Evolutionary conservation across 2,797 vertebrate genomes (phyloP).

Genomic region (Phalanger gymnotis): DNA sequence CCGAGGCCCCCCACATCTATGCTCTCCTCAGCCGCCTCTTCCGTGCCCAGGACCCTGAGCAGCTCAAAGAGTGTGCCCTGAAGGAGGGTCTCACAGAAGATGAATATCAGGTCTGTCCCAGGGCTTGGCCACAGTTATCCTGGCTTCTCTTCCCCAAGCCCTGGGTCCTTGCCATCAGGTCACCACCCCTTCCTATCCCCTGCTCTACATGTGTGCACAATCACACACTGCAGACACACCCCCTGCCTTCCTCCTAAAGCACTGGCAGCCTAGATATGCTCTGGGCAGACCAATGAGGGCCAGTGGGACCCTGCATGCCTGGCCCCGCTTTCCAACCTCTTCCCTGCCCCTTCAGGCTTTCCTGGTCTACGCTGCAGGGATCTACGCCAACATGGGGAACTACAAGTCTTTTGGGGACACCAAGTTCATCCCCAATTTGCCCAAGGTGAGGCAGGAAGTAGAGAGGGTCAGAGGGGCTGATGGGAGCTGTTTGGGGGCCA

Average conservation of each 20-base stretch:
- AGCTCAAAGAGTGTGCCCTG: constrained; percentile 87
- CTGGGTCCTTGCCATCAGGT: not conserved
- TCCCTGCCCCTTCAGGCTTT: constrained; percentile 85
- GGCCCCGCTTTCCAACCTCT: not conserved
- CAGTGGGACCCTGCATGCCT: rapidly evolving
- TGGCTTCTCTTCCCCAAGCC: not conserved
- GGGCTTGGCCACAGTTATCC: not conserved
- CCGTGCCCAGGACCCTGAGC: constrained; percentile 87
- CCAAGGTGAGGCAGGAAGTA: constrained; percentile 86
- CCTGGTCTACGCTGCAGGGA: constrained; percentile 92
- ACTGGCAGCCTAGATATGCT: not conserved
- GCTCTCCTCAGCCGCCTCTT: constrained; percentile 92
- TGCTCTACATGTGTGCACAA: not conserved
- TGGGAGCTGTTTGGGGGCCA: not conserved
- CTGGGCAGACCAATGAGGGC: not conserved
- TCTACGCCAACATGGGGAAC: constrained; percentile 97
- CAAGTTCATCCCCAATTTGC: constrained; percentile 94
- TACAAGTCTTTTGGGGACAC: constrained; percentile 97
- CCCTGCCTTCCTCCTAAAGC: not conserved
- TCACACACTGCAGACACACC: too few species aligned
- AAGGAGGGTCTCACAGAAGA: constrained; percentile 89
- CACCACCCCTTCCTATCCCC: not conserved
- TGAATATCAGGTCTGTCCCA: constrained; percentile 90
- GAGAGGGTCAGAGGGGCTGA: not conserved
- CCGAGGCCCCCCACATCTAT: constrained; percentile 92